Evolutionary conservation across 2,888 invertebrate species (phyloP).

Genomic region (Sinhomidia bicolor): DNA sequence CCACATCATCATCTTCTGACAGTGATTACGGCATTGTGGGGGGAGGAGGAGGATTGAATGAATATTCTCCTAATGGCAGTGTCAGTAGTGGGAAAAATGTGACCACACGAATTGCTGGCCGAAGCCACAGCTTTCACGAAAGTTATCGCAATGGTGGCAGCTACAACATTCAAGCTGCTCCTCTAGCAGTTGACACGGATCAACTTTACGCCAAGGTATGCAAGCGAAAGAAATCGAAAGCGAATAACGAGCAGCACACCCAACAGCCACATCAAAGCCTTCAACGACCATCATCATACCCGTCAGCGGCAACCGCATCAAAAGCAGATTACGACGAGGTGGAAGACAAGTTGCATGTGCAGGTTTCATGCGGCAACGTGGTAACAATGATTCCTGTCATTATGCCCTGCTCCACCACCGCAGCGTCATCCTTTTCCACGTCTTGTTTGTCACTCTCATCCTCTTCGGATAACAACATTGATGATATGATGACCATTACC

Average conservation of each 20-base stretch:
- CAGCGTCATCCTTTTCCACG: slow-evolving; percentile 63
- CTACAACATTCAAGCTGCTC: slow-evolving; percentile 50
- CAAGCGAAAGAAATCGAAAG: slow-evolving; percentile 64
- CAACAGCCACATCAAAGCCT: background rate
- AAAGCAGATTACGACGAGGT: background rate
- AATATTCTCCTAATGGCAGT: background rate
- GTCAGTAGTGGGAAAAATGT: slow-evolving; percentile 7
- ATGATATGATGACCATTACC: slow-evolving; percentile 57
- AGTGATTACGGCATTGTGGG: slow-evolving; percentile 39
- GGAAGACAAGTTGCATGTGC: slow-evolving; percentile 44
- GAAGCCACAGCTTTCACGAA: slow-evolving; percentile 70
- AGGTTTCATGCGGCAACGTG: slow-evolving; percentile 66
- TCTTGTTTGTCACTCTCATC: slow-evolving; percentile 67
- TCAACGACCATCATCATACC: slow-evolving; percentile 7
- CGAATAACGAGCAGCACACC: slow-evolving; percentile 1
- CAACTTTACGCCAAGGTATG: slow-evolving; percentile 70
- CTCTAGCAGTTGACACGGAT: slow-evolving; percentile 41
- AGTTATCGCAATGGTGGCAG: slow-evolving; percentile 48
- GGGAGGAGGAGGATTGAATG: background rate
- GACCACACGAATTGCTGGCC: slow-evolving; percentile 42
- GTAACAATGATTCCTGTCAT: slow-evolving; percentile 71
- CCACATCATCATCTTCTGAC: slow-evolving; percentile 33
- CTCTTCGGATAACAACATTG: slow-evolving; percentile 68
- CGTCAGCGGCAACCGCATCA: slow-evolving; percentile 6
- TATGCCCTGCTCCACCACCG: slow-evolving; percentile 50